Base-by-base conservation (phyloP, 2,113 vertebrate genomes). In the Gobius niger region DNA sequence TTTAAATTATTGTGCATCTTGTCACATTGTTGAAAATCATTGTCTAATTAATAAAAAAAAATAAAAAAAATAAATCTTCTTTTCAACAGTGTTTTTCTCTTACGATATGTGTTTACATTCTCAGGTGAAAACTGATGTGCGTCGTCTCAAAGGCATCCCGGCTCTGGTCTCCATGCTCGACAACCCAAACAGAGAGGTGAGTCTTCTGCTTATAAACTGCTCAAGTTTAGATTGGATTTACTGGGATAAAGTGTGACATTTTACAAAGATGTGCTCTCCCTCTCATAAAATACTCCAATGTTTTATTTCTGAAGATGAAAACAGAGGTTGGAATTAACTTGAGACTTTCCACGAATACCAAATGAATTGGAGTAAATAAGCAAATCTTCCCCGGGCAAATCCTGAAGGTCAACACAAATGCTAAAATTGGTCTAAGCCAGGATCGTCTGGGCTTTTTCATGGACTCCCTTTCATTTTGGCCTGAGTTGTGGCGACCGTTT, bases 141-240 rank as follows among this genome's bases (percentile, higher is more conserved):
- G 96, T 64, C 94, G 94, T 65, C 74, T 98, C 70, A 98, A 98
- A 88, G 98, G 97, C 15, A 97, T 99, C 69, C 97, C 96, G 0
- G 93, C 96, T 0, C 89, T 99, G 4, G 97, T 99, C 69, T 94
- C 92, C 1, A 89, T 99, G 89, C 89, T 99, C n/a, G 97, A 98
- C 79, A 96, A 95, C 81, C 95, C 96, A 68, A 95, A 95, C 87
- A 97, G 94, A 72, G 96, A 98, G 87, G 97, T 99, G 9, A 12
- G 87, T 80, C 65, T 69, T 19, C 18, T 18, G 59, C 19, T 59
- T 24, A 15, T 34, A 34, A 34, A 4, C 1, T 4, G 54, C 61
- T 70, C 0, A 51, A 44, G 6, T 62, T 66, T 79, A 15, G 61
- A 1, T 68, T 47, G 16, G 41, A 46, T 47, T 54, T 18, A 11